Percentiles rank a stretch among this genome's conserved stretches.
Conservation (phyloP, 2,797 vertebrate species). For the Loris lydekkerianus region DNA sequence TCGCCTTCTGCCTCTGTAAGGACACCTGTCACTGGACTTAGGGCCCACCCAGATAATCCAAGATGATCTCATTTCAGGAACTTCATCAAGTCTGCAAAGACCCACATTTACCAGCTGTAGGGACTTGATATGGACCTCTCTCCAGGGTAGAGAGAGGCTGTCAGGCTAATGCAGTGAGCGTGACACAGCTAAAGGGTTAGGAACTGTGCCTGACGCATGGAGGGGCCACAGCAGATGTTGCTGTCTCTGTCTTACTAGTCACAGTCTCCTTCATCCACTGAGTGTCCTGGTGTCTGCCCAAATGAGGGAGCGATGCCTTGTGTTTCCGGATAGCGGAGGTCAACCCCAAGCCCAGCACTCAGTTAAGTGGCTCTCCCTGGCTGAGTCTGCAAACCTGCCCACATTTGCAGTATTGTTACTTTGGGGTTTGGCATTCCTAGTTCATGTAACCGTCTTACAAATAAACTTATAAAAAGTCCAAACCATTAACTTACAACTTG, state of each 20-base stretch:
- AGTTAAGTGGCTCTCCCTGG: accelerated
- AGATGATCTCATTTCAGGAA: neutral
- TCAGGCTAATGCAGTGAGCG: accelerated
- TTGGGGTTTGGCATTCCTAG: neutral
- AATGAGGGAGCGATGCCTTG: accelerated
- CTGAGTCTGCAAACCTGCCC: neutral
- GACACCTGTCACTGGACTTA: neutral
- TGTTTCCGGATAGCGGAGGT: neutral
- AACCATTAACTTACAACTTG: neutral
- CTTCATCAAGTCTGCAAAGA: neutral
- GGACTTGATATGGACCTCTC: neutral
- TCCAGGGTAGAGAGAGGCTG: neutral
- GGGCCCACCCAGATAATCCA: neutral
- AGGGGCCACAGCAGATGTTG: neutral
- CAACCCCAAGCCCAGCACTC: neutral
- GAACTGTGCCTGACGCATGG: neutral
- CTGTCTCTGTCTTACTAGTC: too few species aligned
- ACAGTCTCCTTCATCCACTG: too few species aligned
- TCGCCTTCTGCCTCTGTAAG: neutral
- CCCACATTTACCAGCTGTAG: neutral
- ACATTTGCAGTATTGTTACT: accelerated
- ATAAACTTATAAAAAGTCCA: neutral
- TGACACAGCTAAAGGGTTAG: neutral
- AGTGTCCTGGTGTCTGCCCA: neutral
- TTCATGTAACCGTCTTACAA: neutral